Conservation (phyloP, 2,888 invertebrate species). For the Zygogramma bicolorata region DNA sequence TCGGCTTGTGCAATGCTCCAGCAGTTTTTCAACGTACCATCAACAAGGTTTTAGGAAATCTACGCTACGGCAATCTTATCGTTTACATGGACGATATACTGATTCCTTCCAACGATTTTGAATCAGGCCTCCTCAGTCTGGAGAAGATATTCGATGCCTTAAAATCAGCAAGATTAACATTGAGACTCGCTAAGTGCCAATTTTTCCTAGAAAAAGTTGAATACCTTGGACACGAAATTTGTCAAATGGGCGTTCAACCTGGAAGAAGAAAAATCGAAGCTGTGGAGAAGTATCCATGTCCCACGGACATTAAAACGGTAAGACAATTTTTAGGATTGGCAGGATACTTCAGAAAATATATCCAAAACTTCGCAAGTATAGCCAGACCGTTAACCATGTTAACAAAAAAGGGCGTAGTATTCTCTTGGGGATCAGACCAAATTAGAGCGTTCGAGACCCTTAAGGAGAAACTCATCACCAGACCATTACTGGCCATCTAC, state of each 20-base stretch:
- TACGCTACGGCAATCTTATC: not conserved
- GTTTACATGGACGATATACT: slow-evolving; percentile 16
- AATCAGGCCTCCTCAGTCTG: not conserved
- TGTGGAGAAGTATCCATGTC: not conserved
- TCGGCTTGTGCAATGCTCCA: slow-evolving; percentile 41
- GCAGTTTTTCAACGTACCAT: slow-evolving; percentile 25
- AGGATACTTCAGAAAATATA: slow-evolving; percentile 52
- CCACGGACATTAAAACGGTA: slow-evolving; percentile 40
- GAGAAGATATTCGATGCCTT: not conserved
- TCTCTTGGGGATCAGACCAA: slow-evolving; percentile 31
- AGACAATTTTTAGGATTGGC: slow-evolving; percentile 47
- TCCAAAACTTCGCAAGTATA: slow-evolving; percentile 47
- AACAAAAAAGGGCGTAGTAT: slow-evolving; percentile 28
- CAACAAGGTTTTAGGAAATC: slow-evolving; percentile 8
- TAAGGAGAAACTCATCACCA: slow-evolving; percentile 19
- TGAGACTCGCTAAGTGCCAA: not conserved
- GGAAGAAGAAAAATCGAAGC: not conserved
- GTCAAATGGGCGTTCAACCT: not conserved
- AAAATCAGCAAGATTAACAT: not conserved
- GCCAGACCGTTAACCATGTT: slow-evolving; percentile 51
- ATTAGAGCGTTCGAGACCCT: slow-evolving; percentile 27
- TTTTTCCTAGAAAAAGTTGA: not conserved
- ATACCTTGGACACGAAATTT: not conserved
- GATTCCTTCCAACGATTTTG: slow-evolving; percentile 12
- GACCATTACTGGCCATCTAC: slow-evolving; percentile 46